Percentiles rank a stretch among this genome's conserved stretches.
phyloP scores from a whole-genome alignment of 30 jellyfish, hydroid and myxozoan genomes.

The Morbakka virulenta region DNA sequence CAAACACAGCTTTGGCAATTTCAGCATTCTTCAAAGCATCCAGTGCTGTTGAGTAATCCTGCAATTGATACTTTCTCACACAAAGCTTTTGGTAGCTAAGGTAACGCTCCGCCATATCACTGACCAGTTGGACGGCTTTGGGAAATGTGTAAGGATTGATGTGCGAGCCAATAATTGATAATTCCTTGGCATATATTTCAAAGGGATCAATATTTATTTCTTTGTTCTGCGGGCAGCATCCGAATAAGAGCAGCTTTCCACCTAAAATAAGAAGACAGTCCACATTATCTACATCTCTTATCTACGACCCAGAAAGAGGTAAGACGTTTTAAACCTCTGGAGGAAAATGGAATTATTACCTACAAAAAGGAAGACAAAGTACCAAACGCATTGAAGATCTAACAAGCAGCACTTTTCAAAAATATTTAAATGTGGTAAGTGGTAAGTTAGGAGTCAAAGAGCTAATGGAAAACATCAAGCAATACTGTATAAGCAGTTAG shows the following conservation, averaged over 20 bases:
- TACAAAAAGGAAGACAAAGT: too few relatives aligned
- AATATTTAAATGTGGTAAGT: too few relatives aligned
- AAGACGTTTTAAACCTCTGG: not conserved
- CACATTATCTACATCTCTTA: not conserved
- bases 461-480: too few relatives aligned
- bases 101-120: constrained; percentile 68
- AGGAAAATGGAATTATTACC: not conserved
- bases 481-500: too few relatives aligned
- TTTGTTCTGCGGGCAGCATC: constrained; percentile 85
- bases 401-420: too few relatives aligned
- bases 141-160: constrained; percentile 95
- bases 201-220: constrained; percentile 78
- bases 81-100: constrained; percentile 70
- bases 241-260: constrained; percentile 75
- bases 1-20: constrained; percentile 87
- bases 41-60: constrained; percentile 81
- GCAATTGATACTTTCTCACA: constrained; percentile 52
- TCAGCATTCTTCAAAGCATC: constrained; percentile 64
- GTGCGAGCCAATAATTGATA: constrained; percentile 78
- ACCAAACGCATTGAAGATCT: too few relatives aligned
- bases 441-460: too few relatives aligned
- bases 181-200: constrained; percentile 84
- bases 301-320: not conserved
- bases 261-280: constrained; percentile 23
- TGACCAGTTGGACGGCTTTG: constrained; percentile 71